phyloP scores from a whole-genome alignment of 2,797 vertebrate genomes.

The Pangasius larnaudii region DNA sequence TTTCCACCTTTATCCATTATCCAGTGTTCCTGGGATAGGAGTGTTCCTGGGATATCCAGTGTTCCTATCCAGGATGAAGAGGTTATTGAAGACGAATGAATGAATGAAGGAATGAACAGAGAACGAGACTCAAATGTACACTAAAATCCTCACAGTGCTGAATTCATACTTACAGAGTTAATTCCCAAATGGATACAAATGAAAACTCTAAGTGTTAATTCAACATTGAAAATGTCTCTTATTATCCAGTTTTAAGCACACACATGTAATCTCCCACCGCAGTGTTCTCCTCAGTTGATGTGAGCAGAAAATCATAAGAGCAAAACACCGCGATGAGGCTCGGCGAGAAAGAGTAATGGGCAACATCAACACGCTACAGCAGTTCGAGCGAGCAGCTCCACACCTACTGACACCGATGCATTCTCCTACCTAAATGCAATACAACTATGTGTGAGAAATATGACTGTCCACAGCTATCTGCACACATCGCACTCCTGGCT shows the following conservation, averaged over 20 bases:
- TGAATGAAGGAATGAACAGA: background rate
- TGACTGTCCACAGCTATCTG: slow-evolving; percentile 56
- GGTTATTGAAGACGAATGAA: background rate
- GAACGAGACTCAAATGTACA: too few species aligned
- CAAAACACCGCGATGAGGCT: slow-evolving; percentile 13
- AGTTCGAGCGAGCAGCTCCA: slow-evolving; percentile 9
- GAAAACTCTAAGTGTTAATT: background rate
- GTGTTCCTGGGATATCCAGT: background rate
- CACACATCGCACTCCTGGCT: slow-evolving; percentile 72
- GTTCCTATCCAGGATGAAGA: background rate
- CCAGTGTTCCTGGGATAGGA: background rate
- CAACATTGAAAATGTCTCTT: background rate
- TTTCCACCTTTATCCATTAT: background rate
- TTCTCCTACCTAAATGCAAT: slow-evolving; percentile 63
- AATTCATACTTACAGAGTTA: background rate
- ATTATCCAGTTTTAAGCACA: background rate
- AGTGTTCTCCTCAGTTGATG: background rate
- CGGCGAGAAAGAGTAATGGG: slow-evolving; percentile 23
- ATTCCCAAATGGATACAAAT: background rate
- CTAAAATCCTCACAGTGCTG: background rate
- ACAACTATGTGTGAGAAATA: slow-evolving; percentile 55
- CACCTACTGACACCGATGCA: slow-evolving; percentile 39
- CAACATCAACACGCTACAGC: slow-evolving; percentile 22
- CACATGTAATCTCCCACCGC: background rate
- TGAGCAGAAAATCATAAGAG: background rate